These are phyloP conservation scores for Sinonovacula constricta DNA, from an alignment of 1,140 invertebrate genomes.

Conservation along the genomic window DNA sequence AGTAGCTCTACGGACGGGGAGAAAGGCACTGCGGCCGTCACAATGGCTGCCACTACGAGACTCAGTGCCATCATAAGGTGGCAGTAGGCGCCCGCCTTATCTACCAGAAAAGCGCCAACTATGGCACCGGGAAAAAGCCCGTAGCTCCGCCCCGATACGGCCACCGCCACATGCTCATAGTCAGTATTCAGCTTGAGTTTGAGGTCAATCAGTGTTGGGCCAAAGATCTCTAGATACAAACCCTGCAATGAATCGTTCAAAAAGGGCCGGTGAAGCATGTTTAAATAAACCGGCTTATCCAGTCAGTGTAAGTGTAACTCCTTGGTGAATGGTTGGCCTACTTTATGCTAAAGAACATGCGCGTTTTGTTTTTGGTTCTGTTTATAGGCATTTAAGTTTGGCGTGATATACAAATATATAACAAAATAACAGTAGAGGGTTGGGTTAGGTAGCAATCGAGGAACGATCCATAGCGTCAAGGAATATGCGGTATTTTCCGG, in stretches of 20 bases:
- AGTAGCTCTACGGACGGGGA: constrained; percentile 16
- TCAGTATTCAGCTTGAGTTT: constrained; percentile 39
- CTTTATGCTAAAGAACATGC: too few species aligned
- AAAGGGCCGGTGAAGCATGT: not conserved
- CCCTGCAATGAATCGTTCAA: constrained; percentile 56
- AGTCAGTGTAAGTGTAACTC: not conserved
- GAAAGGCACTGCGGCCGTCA: constrained; percentile 49
- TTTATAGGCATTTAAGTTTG: too few species aligned
- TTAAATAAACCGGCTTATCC: not conserved
- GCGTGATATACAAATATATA: too few species aligned
- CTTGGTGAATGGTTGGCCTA: not conserved
- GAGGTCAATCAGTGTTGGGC: constrained; percentile 59
- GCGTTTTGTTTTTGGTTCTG: too few species aligned
- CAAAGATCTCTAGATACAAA: constrained; percentile 56
- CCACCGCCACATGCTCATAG: constrained; percentile 55
- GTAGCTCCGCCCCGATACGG: constrained; percentile 56
- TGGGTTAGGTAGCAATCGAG: too few species aligned
- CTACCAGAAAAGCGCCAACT: constrained; percentile 49
- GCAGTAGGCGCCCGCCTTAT: constrained; percentile 45
- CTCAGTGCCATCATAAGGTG: constrained; percentile 58
- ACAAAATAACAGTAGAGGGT: too few species aligned
- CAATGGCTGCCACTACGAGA: constrained; percentile 34
- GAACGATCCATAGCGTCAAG: too few species aligned
- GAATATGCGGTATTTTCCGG: too few species aligned
- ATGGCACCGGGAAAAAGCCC: constrained; percentile 57